Evolutionary conservation across 2,888 invertebrate genomes (phyloP).

Genomic region (Corythucha ciliata): DNA sequence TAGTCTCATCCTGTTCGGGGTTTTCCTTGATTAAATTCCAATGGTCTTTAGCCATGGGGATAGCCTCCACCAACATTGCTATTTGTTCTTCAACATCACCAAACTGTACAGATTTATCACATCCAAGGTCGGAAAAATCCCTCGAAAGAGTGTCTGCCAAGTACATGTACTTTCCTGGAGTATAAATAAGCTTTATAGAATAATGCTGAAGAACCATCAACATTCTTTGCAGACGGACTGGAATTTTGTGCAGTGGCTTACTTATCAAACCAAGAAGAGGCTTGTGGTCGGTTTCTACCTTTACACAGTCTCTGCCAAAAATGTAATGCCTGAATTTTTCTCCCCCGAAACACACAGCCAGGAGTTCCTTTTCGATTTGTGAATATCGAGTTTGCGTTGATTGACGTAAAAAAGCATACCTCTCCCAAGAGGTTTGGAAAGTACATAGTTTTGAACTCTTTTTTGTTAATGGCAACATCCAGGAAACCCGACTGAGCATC

Average conservation of each 20-base stretch:
- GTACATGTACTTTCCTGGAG: conserved; percentile 30
- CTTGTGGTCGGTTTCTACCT: conserved; percentile 24
- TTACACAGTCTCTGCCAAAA: conserved; percentile 21
- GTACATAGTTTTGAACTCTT: conserved; percentile 5
- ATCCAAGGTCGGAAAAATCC: not conserved
- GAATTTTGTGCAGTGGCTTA: conserved; percentile 23
- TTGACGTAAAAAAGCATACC: conserved; percentile 36
- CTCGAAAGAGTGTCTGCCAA: conserved; percentile 4
- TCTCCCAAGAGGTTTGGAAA: conserved; percentile 18
- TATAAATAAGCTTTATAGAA: conserved; percentile 28
- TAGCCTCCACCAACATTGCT: no score
- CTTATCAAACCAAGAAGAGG: conserved; percentile 19
- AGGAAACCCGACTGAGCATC: conserved; percentile 19
- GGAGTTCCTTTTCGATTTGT: conserved; percentile 41
- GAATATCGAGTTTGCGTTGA: conserved; percentile 39
- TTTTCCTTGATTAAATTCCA: not conserved
- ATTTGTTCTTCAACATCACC: not conserved
- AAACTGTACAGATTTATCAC: not conserved
- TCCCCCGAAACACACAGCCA: conserved; percentile 31
- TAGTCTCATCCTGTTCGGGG: not conserved
- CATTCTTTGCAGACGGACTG: conserved; percentile 22
- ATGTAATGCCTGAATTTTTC: conserved; percentile 38
- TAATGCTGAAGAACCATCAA: conserved; percentile 21
- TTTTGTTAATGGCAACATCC: conserved; percentile 14
- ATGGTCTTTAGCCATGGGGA: not conserved